Evolutionary conservation across 2,797 vertebrate genomes (phyloP), one percentile per base, ranked within the genome.

Genomic region (Tinamus major): DNA sequence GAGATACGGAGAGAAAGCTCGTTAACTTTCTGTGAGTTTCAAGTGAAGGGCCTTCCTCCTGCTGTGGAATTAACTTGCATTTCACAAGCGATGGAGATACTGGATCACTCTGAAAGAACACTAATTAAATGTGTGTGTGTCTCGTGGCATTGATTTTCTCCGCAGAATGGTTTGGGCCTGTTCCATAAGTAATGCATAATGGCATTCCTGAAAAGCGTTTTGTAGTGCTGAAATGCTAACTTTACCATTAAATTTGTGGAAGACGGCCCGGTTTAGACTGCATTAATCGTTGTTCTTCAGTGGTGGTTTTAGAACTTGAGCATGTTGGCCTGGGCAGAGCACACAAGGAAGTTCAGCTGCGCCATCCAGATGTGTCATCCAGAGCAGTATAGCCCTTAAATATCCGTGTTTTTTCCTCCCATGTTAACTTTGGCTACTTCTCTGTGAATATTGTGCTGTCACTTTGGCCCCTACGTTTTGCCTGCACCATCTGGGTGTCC

Each of bases 101-200:
- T 69, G 63, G 75, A 85, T 21, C 20, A 6, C 24, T 44, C 61
- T 29, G 81, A 76, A 62, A 79, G 56, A 67, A 17, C 2, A 44
- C 44, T 80, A 91, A 64, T 92, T 68, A 92, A 82, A 49, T 39
- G 79, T 67, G 6, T 77, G 6, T 49, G 4, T 53, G 42, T 94
- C 94, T 19, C 35, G 68, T 91, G 90, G 85, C 92, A 92, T 95
- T 94, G 93, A 82, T 95, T 89, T 83, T 31, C 72, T 24, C 74
- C 42, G 37, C 33, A 7, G 4, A 88, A 94, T 90, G 70, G 39
- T 72, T 62, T 93, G 86, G 84, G 42, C 41, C 67, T 17, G 13
- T 72, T 82, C 89, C 78, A 65, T 69, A 10, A 14, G 56, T 0
- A 61, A 2, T 21, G 48, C 64, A 6, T 37, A 20, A 62, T 67